Percentiles rank a stretch among this genome's conserved stretches.
Conservation (phyloP, 2,113 vertebrate genomes). For the Tonatia bakeri region DNA sequence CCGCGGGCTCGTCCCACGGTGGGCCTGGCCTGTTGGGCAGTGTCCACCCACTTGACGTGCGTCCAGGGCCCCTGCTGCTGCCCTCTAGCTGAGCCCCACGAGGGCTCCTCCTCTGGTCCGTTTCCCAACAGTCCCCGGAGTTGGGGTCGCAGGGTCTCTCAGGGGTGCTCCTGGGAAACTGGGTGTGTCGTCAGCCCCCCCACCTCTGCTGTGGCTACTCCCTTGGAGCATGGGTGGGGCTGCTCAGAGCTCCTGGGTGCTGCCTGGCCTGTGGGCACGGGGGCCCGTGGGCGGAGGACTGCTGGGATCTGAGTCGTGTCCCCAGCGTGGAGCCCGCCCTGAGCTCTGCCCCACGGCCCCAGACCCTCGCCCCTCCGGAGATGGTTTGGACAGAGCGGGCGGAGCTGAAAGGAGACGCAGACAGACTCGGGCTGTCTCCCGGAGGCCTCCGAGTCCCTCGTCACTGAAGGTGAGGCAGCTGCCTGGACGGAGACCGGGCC, state of each 20-base stretch:
- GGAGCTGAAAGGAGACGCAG: not conserved
- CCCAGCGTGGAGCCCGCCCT: not conserved
- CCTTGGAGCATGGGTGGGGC: too few relatives aligned
- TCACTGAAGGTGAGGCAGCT: accelerated
- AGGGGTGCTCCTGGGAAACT: not conserved
- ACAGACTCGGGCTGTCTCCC: accelerated
- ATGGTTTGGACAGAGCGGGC: accelerated
- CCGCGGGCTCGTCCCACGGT: too few relatives aligned
- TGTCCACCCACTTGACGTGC: not conserved
- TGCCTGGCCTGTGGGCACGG: not conserved
- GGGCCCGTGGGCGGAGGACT: not conserved
- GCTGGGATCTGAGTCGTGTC: accelerated
- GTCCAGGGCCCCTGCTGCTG: too few relatives aligned
- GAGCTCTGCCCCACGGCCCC: not conserved
- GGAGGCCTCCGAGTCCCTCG: accelerated
- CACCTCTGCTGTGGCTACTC: not conserved
- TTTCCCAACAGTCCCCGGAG: not conserved
- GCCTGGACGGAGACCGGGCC: accelerated
- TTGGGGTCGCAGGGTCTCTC: not conserved
- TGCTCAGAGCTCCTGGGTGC: not conserved
- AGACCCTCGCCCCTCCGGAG: not conserved
- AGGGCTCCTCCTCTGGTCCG: not conserved
- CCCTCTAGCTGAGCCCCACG: accelerated
- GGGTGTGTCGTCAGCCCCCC: not conserved
- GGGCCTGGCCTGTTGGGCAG: not conserved